phyloP scores from a whole-genome alignment of 2,888 invertebrate genomes.

The Alsophila aescularia region DNA sequence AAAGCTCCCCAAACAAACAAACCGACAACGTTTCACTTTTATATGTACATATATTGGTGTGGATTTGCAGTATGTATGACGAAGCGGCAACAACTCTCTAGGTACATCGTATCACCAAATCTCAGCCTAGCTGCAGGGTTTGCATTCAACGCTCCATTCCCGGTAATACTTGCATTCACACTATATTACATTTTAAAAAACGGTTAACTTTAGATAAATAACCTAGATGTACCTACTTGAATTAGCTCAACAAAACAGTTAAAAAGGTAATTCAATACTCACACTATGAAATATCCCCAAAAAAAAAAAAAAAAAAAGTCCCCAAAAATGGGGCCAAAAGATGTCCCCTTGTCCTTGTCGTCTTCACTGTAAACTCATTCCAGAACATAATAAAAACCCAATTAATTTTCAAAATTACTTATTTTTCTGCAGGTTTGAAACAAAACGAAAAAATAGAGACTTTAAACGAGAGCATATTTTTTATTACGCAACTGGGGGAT shows the following conservation, averaged over 20 bases:
- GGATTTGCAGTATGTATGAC: no score
- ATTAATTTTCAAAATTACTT: not conserved
- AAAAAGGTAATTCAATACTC: no score
- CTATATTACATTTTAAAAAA: not conserved
- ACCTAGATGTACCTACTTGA: no score
- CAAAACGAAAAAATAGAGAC: slow-evolving; percentile 7
- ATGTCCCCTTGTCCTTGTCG: no score
- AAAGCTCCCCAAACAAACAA: no score
- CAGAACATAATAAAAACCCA: not conserved
- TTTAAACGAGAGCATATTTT: slow-evolving; percentile 7
- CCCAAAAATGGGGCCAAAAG: no score
- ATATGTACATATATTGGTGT: no score
- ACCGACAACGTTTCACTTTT: no score
- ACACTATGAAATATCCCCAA: not conserved
- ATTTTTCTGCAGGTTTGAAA: slow-evolving; percentile 5
- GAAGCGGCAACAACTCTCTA: not conserved
- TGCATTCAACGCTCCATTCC: slow-evolving; percentile 10
- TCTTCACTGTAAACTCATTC: not conserved
- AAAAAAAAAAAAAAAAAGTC: no score
- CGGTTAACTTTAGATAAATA: slow-evolving; percentile 3
- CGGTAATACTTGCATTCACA: slow-evolving; percentile 6
- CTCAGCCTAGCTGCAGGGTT: not conserved
- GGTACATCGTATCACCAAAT: slow-evolving; percentile 2
- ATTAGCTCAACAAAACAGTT: no score
- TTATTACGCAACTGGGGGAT: slow-evolving; percentile 21